Conservation (phyloP, 2,113 vertebrate genomes). For the Labeo catla region DNA sequence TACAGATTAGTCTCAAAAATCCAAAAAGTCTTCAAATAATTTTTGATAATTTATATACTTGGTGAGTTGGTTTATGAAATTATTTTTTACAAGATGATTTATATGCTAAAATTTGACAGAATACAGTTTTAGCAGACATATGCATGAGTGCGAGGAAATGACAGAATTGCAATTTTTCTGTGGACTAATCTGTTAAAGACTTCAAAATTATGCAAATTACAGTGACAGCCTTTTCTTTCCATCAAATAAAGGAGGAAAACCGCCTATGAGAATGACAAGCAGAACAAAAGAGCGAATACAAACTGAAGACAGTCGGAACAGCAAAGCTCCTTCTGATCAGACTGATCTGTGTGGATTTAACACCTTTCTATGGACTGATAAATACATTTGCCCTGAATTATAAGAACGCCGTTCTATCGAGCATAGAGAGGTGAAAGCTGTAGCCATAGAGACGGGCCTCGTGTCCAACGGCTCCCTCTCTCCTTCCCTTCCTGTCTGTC, state of each 20-base stretch:
- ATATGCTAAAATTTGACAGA: not conserved
- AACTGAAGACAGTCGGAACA: not conserved
- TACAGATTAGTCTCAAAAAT: not conserved
- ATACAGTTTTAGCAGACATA: not conserved
- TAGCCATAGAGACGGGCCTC: not conserved
- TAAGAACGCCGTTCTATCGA: not conserved
- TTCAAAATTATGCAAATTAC: not conserved
- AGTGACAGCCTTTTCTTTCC: not conserved
- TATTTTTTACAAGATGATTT: not conserved
- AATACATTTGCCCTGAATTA: constrained; percentile 25
- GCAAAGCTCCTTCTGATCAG: not conserved
- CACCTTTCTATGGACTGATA: not conserved
- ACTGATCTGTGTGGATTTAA: not conserved
- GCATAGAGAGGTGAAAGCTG: not conserved
- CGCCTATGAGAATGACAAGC: not conserved
- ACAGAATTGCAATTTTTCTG: not conserved
- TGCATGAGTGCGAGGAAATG: not conserved
- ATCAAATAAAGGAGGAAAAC: not conserved
- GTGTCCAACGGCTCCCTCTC: not conserved
- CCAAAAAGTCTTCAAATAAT: not conserved
- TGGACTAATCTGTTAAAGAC: not conserved
- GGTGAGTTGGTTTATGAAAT: not conserved
- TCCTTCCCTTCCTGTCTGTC: not conserved
- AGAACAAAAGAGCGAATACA: not conserved
- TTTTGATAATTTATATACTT: not conserved